Evolutionary conservation across 2,888 invertebrate species (phyloP).

Genomic region (Beris morrisii): DNA sequence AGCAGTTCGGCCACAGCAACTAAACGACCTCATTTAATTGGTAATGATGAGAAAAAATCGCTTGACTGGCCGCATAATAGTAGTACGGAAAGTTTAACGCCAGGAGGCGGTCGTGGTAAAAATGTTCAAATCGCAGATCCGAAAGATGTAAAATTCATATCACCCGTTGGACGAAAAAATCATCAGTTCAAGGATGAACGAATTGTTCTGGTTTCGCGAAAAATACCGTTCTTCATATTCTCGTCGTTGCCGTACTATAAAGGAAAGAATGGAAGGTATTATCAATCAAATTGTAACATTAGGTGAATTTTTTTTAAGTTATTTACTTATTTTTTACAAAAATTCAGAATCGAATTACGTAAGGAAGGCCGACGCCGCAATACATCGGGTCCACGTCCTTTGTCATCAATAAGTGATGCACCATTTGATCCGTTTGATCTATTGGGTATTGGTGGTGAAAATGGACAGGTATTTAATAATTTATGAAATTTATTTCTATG

Average conservation of each 20-base stretch:
- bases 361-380: conserved; percentile 79
- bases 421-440: conserved; percentile 83
- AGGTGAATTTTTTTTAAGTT: neutral
- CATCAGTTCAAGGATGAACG: conserved; percentile 78
- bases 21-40: conserved; percentile 44
- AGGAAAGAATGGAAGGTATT: conserved; percentile 65
- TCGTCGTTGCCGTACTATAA: conserved; percentile 84
- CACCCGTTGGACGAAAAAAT: conserved; percentile 61
- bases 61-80: conserved; percentile 68
- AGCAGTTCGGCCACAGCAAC: conserved; percentile 40
- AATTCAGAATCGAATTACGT: conserved; percentile 64
- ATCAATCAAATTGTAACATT: conserved; percentile 3
- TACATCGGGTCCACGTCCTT: conserved; percentile 77
- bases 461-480: conserved; percentile 71
- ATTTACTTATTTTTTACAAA: conserved; percentile 21
- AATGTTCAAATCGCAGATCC: conserved; percentile 57
- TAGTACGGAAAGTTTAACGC: conserved; percentile 79
- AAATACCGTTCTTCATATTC: conserved; percentile 82
- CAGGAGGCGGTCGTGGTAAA: conserved; percentile 50
- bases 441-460: conserved; percentile 75
- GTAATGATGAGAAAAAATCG: conserved; percentile 46
- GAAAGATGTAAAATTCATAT: conserved; percentile 64
- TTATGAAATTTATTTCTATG: neutral
- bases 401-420: conserved; percentile 81
- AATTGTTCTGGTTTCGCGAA: conserved; percentile 76